Percentiles rank a stretch among this genome's conserved stretches.
Evolutionary conservation across 2,888 invertebrate species (phyloP).

Genomic region (Tridacna gigas): DNA sequence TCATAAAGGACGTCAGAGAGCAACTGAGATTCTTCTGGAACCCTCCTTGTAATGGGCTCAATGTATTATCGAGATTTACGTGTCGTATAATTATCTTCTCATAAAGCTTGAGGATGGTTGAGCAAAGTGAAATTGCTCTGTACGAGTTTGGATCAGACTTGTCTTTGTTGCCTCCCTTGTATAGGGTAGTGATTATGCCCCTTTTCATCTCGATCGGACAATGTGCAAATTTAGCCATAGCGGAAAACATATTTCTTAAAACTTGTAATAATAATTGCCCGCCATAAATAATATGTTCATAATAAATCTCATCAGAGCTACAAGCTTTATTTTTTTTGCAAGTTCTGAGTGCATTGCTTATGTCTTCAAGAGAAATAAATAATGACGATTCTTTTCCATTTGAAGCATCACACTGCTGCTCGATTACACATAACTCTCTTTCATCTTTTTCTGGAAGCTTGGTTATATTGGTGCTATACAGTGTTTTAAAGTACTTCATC

Average conservation of each 20-base stretch:
- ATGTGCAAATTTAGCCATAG: neutral
- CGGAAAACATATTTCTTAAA: neutral
- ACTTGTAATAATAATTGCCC: neutral
- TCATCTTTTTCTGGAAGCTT: neutral
- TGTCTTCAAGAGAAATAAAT: neutral
- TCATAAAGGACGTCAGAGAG: neutral
- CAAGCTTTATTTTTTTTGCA: slow-evolving; percentile 8
- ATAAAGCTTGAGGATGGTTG: neutral
- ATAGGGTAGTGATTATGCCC: neutral
- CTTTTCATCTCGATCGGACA: slow-evolving; percentile 6
- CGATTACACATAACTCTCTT: neutral
- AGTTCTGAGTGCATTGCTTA: neutral
- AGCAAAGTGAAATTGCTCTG: slow-evolving; percentile 1
- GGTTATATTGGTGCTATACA: neutral
- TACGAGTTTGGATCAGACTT: neutral
- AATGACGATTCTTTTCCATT: neutral
- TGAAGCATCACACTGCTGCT: neutral
- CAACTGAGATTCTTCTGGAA: neutral
- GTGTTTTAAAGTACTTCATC: neutral
- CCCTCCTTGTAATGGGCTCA: slow-evolving; percentile 6
- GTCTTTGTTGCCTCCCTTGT: slow-evolving; percentile 1
- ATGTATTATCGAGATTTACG: neutral
- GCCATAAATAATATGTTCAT: neutral
- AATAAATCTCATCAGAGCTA: neutral
- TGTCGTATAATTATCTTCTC: neutral